Percentiles rank a stretch among this genome's conserved stretches.
Evolutionary conservation across 2,113 vertebrate genomes (phyloP).

Genomic region (Elachura formosa): DNA sequence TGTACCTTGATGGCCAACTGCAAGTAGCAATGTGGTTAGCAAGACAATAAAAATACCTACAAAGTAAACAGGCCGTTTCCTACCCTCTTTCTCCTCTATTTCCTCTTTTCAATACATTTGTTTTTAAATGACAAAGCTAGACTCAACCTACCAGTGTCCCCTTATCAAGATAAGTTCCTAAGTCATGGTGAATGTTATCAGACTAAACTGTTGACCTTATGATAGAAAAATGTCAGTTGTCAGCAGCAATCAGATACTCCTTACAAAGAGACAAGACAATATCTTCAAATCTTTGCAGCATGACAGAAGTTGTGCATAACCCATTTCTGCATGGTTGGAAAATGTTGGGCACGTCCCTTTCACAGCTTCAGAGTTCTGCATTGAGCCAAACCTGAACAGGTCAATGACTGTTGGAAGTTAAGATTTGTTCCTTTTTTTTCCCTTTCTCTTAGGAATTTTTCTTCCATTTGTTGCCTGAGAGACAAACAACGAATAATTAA

Average conservation of each 20-base stretch:
- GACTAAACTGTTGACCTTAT: slow-evolving; percentile 20
- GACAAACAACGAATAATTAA: neutral
- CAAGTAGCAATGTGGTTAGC: neutral
- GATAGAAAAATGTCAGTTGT: slow-evolving; percentile 51
- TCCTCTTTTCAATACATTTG: neutral
- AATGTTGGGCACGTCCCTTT: neutral
- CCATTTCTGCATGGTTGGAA: neutral
- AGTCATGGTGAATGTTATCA: slow-evolving; percentile 8
- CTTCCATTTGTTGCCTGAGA: neutral
- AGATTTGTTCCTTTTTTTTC: neutral
- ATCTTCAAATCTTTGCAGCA: neutral
- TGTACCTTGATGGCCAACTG: neutral
- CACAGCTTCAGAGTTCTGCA: neutral
- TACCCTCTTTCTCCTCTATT: fast-evolving
- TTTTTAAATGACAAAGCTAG: slow-evolving; percentile 22
- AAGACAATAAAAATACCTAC: neutral
- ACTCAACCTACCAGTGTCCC: neutral
- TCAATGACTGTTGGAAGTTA: neutral
- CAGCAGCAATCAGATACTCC: slow-evolving; percentile 12
- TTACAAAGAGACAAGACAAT: neutral
- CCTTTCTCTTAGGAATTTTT: neutral
- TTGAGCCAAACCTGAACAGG: slow-evolving; percentile 4
- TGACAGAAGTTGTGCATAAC: neutral
- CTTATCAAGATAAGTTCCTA: slow-evolving; percentile 33
- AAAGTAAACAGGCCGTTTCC: neutral